Conservation (phyloP, 2,797 vertebrate genomes). For the Varecia variegata region DNA sequence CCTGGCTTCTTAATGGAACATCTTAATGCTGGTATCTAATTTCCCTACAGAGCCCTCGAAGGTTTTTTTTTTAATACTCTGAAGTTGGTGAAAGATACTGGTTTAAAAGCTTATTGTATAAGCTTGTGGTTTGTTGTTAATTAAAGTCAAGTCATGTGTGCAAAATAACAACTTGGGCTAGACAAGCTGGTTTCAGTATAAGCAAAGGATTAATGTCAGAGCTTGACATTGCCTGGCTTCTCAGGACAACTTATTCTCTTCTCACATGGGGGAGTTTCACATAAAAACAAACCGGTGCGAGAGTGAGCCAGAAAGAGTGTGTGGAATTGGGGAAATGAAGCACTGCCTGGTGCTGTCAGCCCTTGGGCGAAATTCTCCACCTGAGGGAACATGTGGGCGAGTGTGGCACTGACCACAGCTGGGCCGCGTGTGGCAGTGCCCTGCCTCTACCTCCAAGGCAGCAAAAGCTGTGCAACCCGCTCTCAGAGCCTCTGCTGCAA, state of each 20-base stretch:
- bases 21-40: constrained; percentile 41
- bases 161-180: constrained; percentile 33
- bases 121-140: constrained; percentile 64
- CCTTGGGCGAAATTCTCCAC: not conserved
- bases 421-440: not conserved
- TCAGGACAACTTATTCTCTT: not conserved
- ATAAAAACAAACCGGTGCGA: not conserved
- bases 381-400: not conserved
- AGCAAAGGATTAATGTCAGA: constrained; percentile 38
- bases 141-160: constrained; percentile 62
- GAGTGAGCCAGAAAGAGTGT: accelerated
- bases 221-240: not conserved
- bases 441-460: not conserved
- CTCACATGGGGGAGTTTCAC: not conserved
- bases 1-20: constrained; percentile 17
- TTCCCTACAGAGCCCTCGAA: not conserved
- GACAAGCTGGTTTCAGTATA: not conserved
- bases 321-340: not conserved
- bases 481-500: not conserved
- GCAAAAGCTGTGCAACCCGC: not conserved
- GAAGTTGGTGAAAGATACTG: constrained; percentile 27
- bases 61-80: constrained; percentile 24
- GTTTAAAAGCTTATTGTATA: constrained; percentile 58
- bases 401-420: not conserved
- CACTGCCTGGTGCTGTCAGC: no score